Percentiles rank a stretch among this genome's conserved stretches.
phyloP scores from a whole-genome alignment of 1,140 invertebrate genomes.

The Liolophura sinensis region DNA sequence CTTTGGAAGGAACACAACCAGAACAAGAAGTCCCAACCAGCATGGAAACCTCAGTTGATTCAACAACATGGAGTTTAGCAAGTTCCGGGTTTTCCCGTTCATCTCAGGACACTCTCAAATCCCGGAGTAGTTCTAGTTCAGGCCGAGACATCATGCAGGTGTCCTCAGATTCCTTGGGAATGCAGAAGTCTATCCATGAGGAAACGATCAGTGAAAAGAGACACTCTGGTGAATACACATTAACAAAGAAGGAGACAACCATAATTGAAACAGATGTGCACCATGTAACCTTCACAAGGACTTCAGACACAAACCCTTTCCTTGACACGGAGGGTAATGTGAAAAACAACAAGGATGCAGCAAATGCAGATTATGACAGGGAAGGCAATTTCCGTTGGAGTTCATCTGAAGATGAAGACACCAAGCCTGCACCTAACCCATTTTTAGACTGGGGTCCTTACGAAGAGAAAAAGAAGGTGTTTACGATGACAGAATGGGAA shows the following conservation, averaged over 20 bases:
- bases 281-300: background rate
- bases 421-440: background rate
- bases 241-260: constrained; percentile 16
- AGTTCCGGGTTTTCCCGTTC: constrained; percentile 45
- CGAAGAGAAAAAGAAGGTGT: constrained; percentile 50
- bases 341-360: constrained; percentile 10
- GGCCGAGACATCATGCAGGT: constrained; percentile 47
- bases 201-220: constrained; percentile 11
- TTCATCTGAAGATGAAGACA: background rate
- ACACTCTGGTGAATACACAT: too few relatives aligned
- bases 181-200: constrained; percentile 20
- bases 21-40: constrained; percentile 32
- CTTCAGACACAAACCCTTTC: constrained; percentile 22
- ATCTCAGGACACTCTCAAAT: constrained; percentile 37
- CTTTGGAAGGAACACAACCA: constrained; percentile 37
- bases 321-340: constrained; percentile 38
- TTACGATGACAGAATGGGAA: constrained; percentile 54
- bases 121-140: constrained; percentile 33
- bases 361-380: constrained; percentile 19
- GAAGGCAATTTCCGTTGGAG: constrained; percentile 18
- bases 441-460: constrained; percentile 38
- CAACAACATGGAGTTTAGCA: constrained; percentile 37
- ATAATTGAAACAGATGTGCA: constrained; percentile 6
- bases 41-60: constrained; percentile 47
- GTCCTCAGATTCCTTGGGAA: constrained; percentile 45